Percentiles rank a stretch among this genome's conserved stretches.
Evolutionary conservation across 2,113 vertebrate genomes (phyloP).

Genomic region (Plecturocebus donacophilus): DNA sequence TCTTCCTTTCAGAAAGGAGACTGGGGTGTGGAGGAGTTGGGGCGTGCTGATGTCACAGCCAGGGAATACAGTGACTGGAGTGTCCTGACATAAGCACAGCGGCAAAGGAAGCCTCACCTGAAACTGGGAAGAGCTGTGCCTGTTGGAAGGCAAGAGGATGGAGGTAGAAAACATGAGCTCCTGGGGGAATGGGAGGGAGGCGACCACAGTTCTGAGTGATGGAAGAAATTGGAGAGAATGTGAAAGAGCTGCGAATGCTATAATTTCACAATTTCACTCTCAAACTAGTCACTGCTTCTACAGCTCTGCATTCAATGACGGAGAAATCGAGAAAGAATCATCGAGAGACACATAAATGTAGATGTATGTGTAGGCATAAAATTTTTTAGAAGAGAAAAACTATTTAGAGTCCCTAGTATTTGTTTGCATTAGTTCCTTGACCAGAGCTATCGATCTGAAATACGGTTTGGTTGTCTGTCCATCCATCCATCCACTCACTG

Average conservation of each 20-base stretch:
- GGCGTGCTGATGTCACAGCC: not conserved
- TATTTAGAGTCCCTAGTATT: not conserved
- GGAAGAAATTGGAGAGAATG: not conserved
- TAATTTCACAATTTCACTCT: not conserved
- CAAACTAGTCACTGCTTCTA: not conserved
- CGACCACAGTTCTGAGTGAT: too few relatives aligned
- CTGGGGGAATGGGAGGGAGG: too few relatives aligned
- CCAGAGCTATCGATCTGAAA: not conserved
- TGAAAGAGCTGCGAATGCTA: too few relatives aligned
- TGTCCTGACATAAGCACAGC: not conserved
- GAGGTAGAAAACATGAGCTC: not conserved
- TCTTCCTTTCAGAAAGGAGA: not conserved
- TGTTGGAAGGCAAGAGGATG: not conserved
- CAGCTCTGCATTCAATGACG: not conserved
- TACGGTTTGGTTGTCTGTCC: not conserved
- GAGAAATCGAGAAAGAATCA: not conserved
- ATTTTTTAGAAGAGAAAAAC: not conserved
- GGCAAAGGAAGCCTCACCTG: not conserved
- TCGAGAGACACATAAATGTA: not conserved
- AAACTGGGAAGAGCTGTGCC: not conserved
- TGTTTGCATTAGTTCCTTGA: not conserved
- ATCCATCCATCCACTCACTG: not conserved
- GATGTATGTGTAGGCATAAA: too few relatives aligned
- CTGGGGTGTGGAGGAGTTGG: too few relatives aligned
- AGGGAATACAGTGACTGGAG: accelerated